These are phyloP conservation scores for Lepus europaeus DNA, from an alignment of 2,113 vertebrate genomes.

Conservation along the genomic window DNA sequence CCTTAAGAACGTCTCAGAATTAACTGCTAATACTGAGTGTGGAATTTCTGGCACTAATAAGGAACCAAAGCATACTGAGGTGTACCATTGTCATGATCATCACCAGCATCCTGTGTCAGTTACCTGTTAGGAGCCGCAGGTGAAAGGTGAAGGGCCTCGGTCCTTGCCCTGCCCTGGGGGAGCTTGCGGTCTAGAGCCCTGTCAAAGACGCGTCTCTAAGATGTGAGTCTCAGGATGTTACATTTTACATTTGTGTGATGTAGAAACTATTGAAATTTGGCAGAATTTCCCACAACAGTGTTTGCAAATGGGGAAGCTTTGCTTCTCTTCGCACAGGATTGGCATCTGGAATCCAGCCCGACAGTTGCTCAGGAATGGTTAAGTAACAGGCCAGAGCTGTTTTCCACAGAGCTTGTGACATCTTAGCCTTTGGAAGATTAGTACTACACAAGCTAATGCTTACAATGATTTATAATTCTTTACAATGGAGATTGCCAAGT, in stretches of 20 bases:
- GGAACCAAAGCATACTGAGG: background rate
- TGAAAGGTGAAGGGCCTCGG: background rate
- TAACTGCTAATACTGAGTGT: background rate
- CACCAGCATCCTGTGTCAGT: background rate
- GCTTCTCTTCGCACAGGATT: background rate
- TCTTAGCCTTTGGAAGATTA: background rate
- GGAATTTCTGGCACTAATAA: background rate
- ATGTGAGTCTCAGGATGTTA: background rate
- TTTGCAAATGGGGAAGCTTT: background rate
- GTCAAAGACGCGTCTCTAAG: background rate
- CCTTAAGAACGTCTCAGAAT: background rate
- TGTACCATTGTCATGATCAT: background rate
- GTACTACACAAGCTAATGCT: background rate
- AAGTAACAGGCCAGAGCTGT: background rate
- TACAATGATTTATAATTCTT: background rate
- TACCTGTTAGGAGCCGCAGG: background rate
- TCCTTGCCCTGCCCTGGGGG: no score
- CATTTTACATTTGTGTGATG: background rate
- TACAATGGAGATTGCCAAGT: background rate
- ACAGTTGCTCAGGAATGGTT: background rate
- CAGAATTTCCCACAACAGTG: background rate
- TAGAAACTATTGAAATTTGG: background rate
- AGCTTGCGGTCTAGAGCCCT: background rate
- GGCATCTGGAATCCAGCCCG: background rate
- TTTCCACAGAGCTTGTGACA: background rate